phyloP scores from a whole-genome alignment of 2,888 invertebrate genomes.

The Acronicta leporina region DNA sequence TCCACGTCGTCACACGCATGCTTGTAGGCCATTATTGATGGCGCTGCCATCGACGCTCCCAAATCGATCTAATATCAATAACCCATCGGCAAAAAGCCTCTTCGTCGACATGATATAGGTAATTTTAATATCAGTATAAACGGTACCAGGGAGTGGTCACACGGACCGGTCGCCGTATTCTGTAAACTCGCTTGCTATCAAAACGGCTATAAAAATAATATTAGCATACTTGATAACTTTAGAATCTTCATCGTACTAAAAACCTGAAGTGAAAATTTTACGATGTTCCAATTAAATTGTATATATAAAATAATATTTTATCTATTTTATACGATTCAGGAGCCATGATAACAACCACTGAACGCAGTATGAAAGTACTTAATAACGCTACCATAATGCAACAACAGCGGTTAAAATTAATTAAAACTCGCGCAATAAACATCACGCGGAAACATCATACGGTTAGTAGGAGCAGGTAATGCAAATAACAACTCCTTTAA shows the following conservation, averaged over 20 bases:
- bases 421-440: conserved; percentile 19
- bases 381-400: background rate
- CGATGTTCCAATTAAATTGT: too few species aligned
- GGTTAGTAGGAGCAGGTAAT: conserved; percentile 22
- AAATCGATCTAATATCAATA: conserved; percentile 84
- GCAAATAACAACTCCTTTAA: conserved; percentile 33
- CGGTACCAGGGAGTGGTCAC: conserved; percentile 77
- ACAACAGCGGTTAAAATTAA: background rate
- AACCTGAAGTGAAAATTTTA: too few species aligned
- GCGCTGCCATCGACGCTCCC: conserved; percentile 76
- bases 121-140: conserved; percentile 84
- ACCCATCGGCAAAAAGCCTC: conserved; percentile 84
- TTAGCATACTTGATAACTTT: background rate
- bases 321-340: too few species aligned
- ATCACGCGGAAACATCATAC: conserved; percentile 8
- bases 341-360: background rate
- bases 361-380: background rate
- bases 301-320: too few species aligned
- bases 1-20: conserved; percentile 64
- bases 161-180: conserved; percentile 52
- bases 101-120: conserved; percentile 73
- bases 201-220: conserved; percentile 6
- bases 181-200: conserved; percentile 53
- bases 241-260: background rate
- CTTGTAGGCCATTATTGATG: conserved; percentile 75